Conservation (phyloP, 2,797 vertebrate species). For the Hozukius guyotensis region DNA sequence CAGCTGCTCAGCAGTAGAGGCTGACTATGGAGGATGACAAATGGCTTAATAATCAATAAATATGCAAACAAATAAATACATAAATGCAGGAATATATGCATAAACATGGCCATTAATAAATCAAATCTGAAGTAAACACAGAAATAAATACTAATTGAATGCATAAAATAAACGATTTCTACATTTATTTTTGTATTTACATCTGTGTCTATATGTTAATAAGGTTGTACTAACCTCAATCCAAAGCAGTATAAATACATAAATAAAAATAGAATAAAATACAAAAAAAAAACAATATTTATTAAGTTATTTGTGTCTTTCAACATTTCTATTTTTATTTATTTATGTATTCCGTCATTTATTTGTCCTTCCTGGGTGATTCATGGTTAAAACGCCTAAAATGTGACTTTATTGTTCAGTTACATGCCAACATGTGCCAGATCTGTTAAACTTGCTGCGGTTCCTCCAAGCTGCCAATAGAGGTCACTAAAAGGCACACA, state of each 20-base stretch:
- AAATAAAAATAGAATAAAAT: neutral
- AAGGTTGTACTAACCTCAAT: neutral
- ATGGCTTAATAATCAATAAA: neutral
- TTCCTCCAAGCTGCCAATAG: constrained; percentile 19
- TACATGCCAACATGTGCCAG: neutral
- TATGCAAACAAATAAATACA: neutral
- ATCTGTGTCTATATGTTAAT: no score
- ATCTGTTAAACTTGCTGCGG: neutral
- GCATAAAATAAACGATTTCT: neutral
- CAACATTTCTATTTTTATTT: neutral
- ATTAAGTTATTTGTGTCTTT: neutral
- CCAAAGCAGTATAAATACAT: neutral
- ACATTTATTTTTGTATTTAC: no score
- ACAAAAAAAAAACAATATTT: neutral
- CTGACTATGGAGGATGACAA: neutral
- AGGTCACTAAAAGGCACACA: constrained; percentile 15
- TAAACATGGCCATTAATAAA: neutral
- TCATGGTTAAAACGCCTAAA: neutral
- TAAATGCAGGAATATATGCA: neutral
- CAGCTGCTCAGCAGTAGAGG: neutral
- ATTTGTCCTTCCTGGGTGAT: no score
- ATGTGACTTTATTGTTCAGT: neutral
- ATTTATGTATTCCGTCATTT: no score
- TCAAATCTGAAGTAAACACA: neutral
- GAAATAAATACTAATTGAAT: neutral